phyloP scores from a whole-genome alignment of 2,888 invertebrate species.

The Glomeris marginata region DNA sequence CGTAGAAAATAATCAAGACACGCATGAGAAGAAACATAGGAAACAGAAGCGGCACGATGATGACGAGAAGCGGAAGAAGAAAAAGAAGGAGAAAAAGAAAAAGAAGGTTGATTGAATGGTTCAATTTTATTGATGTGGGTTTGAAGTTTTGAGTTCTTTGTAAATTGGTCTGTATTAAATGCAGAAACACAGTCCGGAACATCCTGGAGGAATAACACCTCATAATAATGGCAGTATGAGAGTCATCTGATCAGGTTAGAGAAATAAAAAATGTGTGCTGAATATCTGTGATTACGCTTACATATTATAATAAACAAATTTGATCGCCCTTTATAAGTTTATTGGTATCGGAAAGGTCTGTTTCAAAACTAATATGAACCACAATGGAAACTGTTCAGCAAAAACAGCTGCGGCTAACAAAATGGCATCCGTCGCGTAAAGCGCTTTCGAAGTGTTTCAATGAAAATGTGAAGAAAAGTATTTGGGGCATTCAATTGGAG shows the following conservation, averaged over 20 bases:
- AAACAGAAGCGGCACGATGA: constrained; percentile 87
- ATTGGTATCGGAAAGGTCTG: too few species aligned
- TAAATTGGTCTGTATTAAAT: neutral
- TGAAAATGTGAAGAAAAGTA: too few species aligned
- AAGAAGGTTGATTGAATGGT: constrained; percentile 43
- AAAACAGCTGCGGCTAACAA: too few species aligned
- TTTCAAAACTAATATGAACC: too few species aligned
- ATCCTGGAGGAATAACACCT: constrained; percentile 36
- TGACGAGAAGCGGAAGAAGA: constrained; percentile 80
- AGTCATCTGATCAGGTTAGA: neutral
- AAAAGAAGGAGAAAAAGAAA: constrained; percentile 88
- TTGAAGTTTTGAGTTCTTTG: neutral
- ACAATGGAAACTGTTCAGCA: too few species aligned
- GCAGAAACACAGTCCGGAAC: constrained; percentile 82
- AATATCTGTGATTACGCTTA: too few species aligned
- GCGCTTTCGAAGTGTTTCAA: too few species aligned
- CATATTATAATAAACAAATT: too few species aligned
- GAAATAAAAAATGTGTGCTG: neutral
- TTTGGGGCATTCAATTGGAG: too few species aligned
- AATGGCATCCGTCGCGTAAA: too few species aligned
- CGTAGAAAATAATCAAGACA: constrained; percentile 40
- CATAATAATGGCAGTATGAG: constrained; percentile 1
- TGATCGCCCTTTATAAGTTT: too few species aligned
- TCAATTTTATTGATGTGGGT: neutral
- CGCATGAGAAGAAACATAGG: constrained; percentile 89